Percentiles rank a stretch among this genome's conserved stretches.
phyloP scores from a whole-genome alignment of 2,113 vertebrate genomes.

The Crotalus horridus region DNA sequence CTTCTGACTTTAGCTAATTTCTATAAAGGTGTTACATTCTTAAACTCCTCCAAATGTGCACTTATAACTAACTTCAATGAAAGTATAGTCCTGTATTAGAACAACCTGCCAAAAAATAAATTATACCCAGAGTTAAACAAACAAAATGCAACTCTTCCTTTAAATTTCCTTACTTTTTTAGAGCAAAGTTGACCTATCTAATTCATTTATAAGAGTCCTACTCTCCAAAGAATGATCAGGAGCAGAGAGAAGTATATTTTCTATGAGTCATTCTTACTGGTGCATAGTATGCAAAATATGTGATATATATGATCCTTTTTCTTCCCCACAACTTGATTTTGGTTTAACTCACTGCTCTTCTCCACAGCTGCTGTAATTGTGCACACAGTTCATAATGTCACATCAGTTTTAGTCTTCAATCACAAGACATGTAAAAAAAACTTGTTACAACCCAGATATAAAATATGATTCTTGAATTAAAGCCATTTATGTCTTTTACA shows the following conservation, averaged over 20 bases:
- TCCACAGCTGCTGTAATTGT: background rate
- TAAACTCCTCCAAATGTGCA: background rate
- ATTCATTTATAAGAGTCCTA: background rate
- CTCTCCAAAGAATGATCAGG: background rate
- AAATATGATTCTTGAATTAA: background rate
- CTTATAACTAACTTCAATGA: constrained; percentile 39
- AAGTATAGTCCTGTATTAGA: constrained; percentile 40
- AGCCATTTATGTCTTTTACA: too few species aligned
- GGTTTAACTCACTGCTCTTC: background rate
- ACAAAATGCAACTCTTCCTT: background rate
- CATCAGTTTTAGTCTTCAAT: background rate
- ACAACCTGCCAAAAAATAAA: constrained; percentile 27
- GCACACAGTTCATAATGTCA: background rate
- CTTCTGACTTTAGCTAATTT: constrained; percentile 10
- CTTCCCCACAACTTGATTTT: background rate
- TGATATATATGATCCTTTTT: background rate
- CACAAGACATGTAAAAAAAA: background rate
- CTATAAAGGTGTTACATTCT: background rate
- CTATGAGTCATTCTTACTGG: background rate
- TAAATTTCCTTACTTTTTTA: background rate
- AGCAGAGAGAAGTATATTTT: background rate
- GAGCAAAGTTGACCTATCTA: background rate
- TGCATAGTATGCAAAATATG: background rate
- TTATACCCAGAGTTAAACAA: constrained; percentile 12
- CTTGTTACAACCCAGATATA: background rate